Evolutionary conservation across 2,113 vertebrate genomes (phyloP), one percentile per base, ranked within the genome.

Genomic region (Madoqua kirkii): DNA sequence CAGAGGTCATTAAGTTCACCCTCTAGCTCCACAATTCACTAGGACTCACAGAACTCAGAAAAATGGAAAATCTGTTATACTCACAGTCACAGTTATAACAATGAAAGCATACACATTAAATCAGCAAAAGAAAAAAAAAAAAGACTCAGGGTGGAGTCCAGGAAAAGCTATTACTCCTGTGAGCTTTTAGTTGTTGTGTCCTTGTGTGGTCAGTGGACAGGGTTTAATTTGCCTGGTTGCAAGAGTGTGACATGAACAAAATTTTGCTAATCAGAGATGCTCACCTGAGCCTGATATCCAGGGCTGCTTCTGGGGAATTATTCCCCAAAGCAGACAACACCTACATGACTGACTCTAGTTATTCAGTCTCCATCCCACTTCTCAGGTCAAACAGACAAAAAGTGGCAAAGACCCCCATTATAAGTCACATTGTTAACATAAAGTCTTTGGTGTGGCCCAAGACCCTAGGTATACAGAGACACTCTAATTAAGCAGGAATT

Each of bases 181-280:
- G 81, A 31, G 8, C 16, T 59, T 54, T 45, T 1, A 33, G 36
- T 19, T 21, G 29, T 33, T 9, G 21, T 87, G 19, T 87, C 5
- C 19, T 31, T 1, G 3, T n/a, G 27, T 48, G n/a, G 29, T 76
- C 2, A 27, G 8, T 1, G 5, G 45, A 16, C 6, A 25, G 59
- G 14, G 48, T 2, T 52, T 33, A 19, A 62, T 57, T 85, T 17
- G 16, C 25, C 40, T 25, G 10, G 57, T 31, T 40, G 8, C 3
- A 5, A 19, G 8, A 3, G 36, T 5, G 6, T 31, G 48, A 43
- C 45, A 81, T 11, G 16, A 7, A 21, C 16, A 10, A 40, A 78
- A 15, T 50, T 29, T 55, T 45, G 67, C 54, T 36, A 40, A 60
- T 31, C 25, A 54, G 50, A 76, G 7, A 67, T 21, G 23, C 36